A percentile compares a stretch with the other conserved stretches of the same genome.
phyloP scores from a whole-genome alignment of 2,113 vertebrate species.

The Pungitius pungitius region DNA sequence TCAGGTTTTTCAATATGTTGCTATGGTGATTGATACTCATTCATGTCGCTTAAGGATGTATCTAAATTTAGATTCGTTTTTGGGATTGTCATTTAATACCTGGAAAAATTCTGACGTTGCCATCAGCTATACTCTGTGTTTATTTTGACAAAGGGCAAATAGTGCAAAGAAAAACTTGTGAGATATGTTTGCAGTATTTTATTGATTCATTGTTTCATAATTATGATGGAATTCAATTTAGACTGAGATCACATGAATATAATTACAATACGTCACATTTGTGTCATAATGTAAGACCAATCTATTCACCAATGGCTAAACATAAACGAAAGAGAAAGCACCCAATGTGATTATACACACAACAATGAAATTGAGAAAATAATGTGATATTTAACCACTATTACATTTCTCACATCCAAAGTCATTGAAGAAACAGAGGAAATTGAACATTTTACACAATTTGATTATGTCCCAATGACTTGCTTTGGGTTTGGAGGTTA shows the following conservation, averaged over 20 bases:
- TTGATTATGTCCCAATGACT: too few relatives aligned
- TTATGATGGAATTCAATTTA: neutral
- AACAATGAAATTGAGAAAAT: too few relatives aligned
- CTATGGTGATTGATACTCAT: neutral
- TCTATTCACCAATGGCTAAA: neutral
- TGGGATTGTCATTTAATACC: neutral
- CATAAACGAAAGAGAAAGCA: too few relatives aligned
- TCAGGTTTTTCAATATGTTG: too few relatives aligned
- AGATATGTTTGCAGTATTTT: neutral
- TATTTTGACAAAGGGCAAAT: neutral
- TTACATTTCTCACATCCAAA: too few relatives aligned
- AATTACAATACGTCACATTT: neutral
- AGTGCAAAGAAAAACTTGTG: neutral
- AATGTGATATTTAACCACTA: too few relatives aligned
- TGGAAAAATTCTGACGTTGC: neutral
- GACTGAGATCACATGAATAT: neutral
- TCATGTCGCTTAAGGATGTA: too few relatives aligned
- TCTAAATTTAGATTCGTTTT: neutral
- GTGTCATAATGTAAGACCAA: neutral
- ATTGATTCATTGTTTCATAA: neutral
- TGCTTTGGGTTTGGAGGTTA: too few relatives aligned
- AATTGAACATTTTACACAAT: too few relatives aligned
- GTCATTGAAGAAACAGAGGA: too few relatives aligned
- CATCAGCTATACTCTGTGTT: too few relatives aligned
- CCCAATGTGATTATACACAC: too few relatives aligned